These are phyloP conservation scores for Charaxes varanes DNA, from an alignment of 1,140 invertebrate genomes.

Conservation along the genomic window DNA sequence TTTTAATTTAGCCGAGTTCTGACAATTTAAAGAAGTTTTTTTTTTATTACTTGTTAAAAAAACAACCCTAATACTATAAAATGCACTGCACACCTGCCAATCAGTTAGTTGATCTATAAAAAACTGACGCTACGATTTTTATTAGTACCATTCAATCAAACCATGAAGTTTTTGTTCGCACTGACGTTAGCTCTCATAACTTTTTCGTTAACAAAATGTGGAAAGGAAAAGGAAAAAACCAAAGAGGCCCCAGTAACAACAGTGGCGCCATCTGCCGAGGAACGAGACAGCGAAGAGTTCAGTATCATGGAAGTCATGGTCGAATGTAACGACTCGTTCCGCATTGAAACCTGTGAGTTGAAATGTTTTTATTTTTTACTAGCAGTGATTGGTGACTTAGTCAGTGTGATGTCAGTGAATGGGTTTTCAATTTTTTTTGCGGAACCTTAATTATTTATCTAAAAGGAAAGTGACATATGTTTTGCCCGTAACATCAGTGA, in stretches of 20 bases:
- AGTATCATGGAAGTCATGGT: constrained; percentile 35
- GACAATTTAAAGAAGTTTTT: too few relatives aligned
- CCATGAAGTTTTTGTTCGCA: constrained; percentile 23
- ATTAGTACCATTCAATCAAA: neutral
- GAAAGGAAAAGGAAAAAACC: constrained; percentile 12
- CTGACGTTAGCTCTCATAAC: constrained; percentile 17
- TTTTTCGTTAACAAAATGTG: constrained; percentile 19
- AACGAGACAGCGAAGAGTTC: constrained; percentile 22
- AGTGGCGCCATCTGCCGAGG: constrained; percentile 1
- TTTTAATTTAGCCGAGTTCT: too few relatives aligned
- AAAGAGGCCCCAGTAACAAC: neutral
- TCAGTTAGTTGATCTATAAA: constrained; percentile 1
- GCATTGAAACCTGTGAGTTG: constrained; percentile 48
- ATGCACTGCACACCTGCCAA: neutral
- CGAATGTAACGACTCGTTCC: constrained; percentile 52
- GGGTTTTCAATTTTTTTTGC: too few relatives aligned
- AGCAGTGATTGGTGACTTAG: too few relatives aligned
- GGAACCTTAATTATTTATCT: too few relatives aligned
- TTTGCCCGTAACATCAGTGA: too few relatives aligned
- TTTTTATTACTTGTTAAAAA: too few relatives aligned
- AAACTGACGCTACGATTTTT: neutral
- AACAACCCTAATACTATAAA: too few relatives aligned
- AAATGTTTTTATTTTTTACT: too few relatives aligned
- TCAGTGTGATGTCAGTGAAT: too few relatives aligned
- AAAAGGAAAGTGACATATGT: too few relatives aligned